These are phyloP conservation scores for Gobiocypris rarus DNA, from an alignment of 2,113 vertebrate genomes.

Conservation along the genomic window DNA sequence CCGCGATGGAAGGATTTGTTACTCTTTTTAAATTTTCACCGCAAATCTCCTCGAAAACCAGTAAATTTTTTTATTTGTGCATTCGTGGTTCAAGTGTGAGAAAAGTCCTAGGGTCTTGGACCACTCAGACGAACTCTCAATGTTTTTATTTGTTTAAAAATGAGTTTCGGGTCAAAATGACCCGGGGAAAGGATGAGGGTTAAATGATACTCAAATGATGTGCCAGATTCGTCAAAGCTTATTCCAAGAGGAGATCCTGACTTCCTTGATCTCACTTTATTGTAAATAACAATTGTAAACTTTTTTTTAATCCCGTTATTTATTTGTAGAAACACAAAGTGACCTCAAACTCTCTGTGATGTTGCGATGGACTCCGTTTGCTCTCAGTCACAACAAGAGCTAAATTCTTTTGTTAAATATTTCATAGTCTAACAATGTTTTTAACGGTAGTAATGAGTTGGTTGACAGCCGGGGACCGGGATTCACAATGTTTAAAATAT, in stretches of 20 bases:
- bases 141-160: too few relatives aligned
- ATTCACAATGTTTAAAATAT: background rate
- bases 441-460: background rate
- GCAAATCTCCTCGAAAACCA: too few relatives aligned
- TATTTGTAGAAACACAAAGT: slow-evolving; percentile 55
- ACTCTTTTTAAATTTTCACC: too few relatives aligned
- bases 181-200: background rate
- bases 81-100: too few relatives aligned
- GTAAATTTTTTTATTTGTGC: too few relatives aligned
- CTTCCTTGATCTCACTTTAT: slow-evolving; percentile 33
- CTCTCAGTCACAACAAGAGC: slow-evolving; percentile 9
- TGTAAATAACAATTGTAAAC: slow-evolving; percentile 58
- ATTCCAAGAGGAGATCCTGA: slow-evolving; percentile 28
- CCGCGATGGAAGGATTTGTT: too few relatives aligned
- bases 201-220: background rate
- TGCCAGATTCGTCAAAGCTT: background rate
- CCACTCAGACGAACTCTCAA: too few relatives aligned
- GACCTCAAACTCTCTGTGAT: slow-evolving; percentile 12
- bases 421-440: background rate
- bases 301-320: slow-evolving; percentile 60
- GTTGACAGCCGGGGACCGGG: background rate
- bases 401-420: background rate
- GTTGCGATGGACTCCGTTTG: background rate
- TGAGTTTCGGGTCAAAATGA: too few relatives aligned
- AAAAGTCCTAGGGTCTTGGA: too few relatives aligned